Percentiles rank a stretch among this genome's conserved stretches.
Evolutionary conservation across 2,888 invertebrate genomes (phyloP).

Genomic region (Prenolepis imparis): DNA sequence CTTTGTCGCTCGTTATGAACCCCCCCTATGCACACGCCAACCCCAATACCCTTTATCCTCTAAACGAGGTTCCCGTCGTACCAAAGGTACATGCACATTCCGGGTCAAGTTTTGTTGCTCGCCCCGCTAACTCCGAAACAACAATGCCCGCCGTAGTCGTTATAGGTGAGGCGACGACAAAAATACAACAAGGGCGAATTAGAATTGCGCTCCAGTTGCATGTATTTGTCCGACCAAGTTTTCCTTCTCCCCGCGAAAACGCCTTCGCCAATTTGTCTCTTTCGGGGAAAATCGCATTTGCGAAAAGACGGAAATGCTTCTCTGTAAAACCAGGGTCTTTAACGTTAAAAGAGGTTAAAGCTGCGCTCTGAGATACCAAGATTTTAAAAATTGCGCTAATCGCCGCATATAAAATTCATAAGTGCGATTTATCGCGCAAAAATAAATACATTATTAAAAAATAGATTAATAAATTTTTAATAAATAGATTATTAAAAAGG

Average conservation of each 20-base stretch:
- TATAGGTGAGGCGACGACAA: slow-evolving; percentile 28
- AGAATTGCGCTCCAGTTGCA: slow-evolving; percentile 32
- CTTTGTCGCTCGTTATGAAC: slow-evolving; percentile 51
- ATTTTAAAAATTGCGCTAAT: too few relatives aligned
- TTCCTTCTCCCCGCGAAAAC: not conserved
- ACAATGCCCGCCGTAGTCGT: slow-evolving; percentile 21
- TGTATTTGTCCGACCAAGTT: slow-evolving; percentile 30
- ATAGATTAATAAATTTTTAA: too few relatives aligned
- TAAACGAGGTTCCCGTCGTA: slow-evolving; percentile 46
- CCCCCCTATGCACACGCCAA: not conserved
- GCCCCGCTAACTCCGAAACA: slow-evolving; percentile 37
- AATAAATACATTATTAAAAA: not conserved
- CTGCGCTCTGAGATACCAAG: too few relatives aligned
- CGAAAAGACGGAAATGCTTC: not conserved
- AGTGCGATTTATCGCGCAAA: not conserved
- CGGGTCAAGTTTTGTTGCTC: slow-evolving; percentile 40
- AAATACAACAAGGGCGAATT: slow-evolving; percentile 43
- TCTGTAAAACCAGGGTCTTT: not conserved
- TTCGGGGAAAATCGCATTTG: not conserved
- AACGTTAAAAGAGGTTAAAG: slow-evolving; percentile 11
- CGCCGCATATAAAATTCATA: too few relatives aligned
- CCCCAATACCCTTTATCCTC: slow-evolving; percentile 46
- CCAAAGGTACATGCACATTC: slow-evolving; percentile 51
- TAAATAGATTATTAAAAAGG: not conserved
- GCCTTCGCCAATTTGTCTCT: slow-evolving; percentile 43